Conservation (phyloP, 2,113 vertebrate genomes). For the Aepyceros melampus region DNA sequence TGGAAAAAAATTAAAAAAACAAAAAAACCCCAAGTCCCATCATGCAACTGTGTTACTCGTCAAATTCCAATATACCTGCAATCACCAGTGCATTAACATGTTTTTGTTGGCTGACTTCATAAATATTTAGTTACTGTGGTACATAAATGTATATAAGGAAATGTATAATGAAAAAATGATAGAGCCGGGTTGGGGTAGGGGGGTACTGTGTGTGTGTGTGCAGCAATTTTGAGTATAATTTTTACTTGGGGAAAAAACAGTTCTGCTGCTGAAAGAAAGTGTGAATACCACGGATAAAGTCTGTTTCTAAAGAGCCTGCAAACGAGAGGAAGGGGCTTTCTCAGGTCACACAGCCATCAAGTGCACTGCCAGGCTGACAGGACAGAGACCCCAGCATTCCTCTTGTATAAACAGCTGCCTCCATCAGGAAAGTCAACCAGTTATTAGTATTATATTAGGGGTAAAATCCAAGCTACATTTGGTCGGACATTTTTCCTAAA, state of each 20-base stretch:
- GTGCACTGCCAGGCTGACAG: background rate
- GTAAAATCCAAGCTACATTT: conserved; percentile 4
- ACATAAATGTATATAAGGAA: background rate
- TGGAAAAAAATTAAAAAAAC: background rate
- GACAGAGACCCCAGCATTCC: background rate
- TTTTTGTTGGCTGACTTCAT: conserved; percentile 16
- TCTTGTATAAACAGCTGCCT: background rate
- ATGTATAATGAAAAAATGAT: conserved; percentile 18
- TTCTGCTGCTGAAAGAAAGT: background rate
- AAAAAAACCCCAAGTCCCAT: background rate
- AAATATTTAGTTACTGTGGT: background rate
- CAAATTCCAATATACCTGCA: background rate
- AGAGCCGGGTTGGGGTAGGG: background rate
- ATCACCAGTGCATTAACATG: background rate
- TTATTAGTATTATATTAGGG: background rate
- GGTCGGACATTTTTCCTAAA: background rate
- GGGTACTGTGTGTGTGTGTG: background rate
- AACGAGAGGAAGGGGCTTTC: background rate
- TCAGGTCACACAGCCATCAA: background rate
- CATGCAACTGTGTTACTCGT: background rate
- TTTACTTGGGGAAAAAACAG: background rate
- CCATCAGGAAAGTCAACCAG: background rate
- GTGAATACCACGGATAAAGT: background rate
- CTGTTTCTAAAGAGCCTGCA: conserved; percentile 26
- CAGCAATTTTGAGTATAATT: background rate